These are phyloP conservation scores for Piprites chloris DNA, from an alignment of 2,113 vertebrate species.

Conservation along the genomic window DNA sequence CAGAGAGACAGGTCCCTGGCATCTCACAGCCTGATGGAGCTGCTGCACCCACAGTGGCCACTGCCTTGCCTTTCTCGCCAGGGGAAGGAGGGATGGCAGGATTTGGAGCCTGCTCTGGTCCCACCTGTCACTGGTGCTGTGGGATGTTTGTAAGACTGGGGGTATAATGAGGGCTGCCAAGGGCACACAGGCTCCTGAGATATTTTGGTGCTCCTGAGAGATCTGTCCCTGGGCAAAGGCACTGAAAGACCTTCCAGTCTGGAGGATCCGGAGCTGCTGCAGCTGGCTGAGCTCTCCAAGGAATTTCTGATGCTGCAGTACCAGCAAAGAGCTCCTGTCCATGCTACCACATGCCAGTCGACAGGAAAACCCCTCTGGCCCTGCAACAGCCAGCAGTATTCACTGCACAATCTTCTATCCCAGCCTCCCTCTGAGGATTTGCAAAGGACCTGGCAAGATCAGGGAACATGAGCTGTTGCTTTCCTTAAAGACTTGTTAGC, in stretches of 20 bases:
- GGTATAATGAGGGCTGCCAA: background rate
- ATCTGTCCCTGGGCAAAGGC: background rate
- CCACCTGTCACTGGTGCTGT: rapidly evolving
- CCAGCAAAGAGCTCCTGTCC: background rate
- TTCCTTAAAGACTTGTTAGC: background rate
- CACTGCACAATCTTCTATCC: background rate
- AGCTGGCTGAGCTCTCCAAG: background rate
- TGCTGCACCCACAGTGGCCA: rapidly evolving
- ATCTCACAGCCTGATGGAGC: rapidly evolving
- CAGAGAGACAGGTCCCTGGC: background rate
- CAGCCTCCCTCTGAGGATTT: background rate
- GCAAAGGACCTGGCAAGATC: background rate
- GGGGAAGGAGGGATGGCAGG: background rate
- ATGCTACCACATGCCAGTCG: rapidly evolving
- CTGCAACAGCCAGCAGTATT: background rate
- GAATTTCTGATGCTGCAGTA: background rate
- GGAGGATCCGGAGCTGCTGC: rapidly evolving
- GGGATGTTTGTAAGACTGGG: background rate
- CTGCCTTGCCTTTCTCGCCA: rapidly evolving
- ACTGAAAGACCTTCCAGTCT: background rate
- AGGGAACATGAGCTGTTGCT: background rate
- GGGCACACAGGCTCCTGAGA: background rate
- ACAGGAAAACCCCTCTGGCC: background rate
- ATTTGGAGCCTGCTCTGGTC: rapidly evolving
- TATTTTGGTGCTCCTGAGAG: background rate